phyloP scores from a whole-genome alignment of 2,797 vertebrate species.

The Smutsia temminckii region DNA sequence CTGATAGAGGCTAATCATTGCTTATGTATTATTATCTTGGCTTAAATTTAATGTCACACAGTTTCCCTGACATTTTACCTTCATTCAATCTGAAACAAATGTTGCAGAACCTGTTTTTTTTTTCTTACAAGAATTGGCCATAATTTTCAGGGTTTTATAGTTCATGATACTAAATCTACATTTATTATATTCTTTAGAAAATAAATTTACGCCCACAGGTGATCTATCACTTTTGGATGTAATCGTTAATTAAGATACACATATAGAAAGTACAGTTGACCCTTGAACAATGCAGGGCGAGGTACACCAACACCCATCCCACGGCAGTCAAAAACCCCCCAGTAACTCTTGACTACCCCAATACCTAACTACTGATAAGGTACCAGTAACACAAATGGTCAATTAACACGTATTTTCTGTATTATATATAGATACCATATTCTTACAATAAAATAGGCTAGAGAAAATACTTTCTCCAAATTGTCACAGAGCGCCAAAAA shows the following conservation, averaged over 20 bases:
- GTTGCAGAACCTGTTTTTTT: not conserved
- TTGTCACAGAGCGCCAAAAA: too few species aligned
- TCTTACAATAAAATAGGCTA: too few species aligned
- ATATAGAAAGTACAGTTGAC: not conserved
- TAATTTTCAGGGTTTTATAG: not conserved
- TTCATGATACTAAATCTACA: not conserved
- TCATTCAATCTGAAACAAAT: not conserved
- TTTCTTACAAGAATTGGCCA: not conserved
- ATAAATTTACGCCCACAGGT: not conserved
- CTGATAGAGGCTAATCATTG: not conserved
- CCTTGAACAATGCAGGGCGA: too few species aligned
- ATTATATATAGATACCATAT: too few species aligned
- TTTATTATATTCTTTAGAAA: not conserved
- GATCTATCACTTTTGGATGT: not conserved
- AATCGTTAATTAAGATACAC: not conserved
- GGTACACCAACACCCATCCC: too few species aligned
- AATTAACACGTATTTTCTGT: too few species aligned
- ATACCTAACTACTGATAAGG: too few species aligned
- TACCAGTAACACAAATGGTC: too few species aligned
- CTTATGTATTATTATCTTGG: not conserved
- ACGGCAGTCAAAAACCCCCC: too few species aligned
- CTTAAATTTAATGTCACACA: not conserved
- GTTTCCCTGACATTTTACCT: not conserved
- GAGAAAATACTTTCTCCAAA: too few species aligned
- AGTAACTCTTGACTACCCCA: too few species aligned